Conservation (phyloP, 1,140 invertebrate genomes). For the Streblospio benedicti region DNA sequence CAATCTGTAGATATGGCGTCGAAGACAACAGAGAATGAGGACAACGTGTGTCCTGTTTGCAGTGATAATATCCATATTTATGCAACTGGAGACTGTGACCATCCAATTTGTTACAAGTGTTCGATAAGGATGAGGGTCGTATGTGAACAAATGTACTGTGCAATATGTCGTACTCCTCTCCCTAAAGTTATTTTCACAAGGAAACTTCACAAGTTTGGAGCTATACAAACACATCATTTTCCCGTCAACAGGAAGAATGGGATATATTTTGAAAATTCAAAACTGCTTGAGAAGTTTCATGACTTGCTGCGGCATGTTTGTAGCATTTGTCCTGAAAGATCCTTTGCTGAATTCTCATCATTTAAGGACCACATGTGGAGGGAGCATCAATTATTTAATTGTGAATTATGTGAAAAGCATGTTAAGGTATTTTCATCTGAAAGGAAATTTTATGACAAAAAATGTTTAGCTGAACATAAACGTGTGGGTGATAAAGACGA, state of each 20-base stretch:
- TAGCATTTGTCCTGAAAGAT: slow-evolving; percentile 52
- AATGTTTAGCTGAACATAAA: slow-evolving; percentile 68
- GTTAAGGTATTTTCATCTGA: slow-evolving; percentile 88
- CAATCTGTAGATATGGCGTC: too few species aligned
- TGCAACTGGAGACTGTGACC: slow-evolving; percentile 14
- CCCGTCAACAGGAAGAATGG: slow-evolving; percentile 61
- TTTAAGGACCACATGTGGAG: slow-evolving; percentile 76
- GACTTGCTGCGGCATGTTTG: slow-evolving; percentile 70
- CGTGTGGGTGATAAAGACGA: slow-evolving; percentile 82
- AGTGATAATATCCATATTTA: slow-evolving; percentile 9
- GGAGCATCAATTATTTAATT: slow-evolving; percentile 75
- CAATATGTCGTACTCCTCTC: slow-evolving; percentile 7
- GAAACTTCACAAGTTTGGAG: slow-evolving; percentile 26
- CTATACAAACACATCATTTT: slow-evolving; percentile 30
- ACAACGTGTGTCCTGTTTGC: slow-evolving; percentile 6
- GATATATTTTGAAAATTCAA: slow-evolving; percentile 68
- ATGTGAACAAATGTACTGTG: slow-evolving; percentile 14
- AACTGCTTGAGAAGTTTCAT: slow-evolving; percentile 64
- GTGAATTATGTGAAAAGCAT: slow-evolving; percentile 83
- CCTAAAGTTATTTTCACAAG: slow-evolving; percentile 16
- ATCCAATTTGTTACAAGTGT: slow-evolving; percentile 12
- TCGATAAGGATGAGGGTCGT: slow-evolving; percentile 8
- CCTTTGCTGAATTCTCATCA: slow-evolving; percentile 62
- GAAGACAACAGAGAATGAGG: not conserved
- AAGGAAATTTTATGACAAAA: slow-evolving; percentile 70